A percentile compares a stretch with the other conserved stretches of the same genome.
Conservation (phyloP, 1,140 invertebrate genomes). For the Trichoplusia ni region DNA sequence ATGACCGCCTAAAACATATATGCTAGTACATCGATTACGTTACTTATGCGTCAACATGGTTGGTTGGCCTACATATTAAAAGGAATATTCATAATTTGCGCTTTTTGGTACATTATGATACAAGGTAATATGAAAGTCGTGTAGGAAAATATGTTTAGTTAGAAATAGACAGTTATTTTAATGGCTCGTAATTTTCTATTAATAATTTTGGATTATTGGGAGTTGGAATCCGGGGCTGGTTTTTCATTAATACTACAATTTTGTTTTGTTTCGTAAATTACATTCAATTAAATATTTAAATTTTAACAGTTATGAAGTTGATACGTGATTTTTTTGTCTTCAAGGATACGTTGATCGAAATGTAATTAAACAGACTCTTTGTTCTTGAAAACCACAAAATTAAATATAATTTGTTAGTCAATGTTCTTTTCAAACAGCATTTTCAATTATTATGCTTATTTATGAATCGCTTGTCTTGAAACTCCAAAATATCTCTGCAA, state of each 20-base stretch:
- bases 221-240: background rate
- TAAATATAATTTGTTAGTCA: background rate
- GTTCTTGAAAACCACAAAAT: background rate
- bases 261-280: too few relatives aligned
- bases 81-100: background rate
- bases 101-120: background rate
- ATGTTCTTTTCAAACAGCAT: too few relatives aligned
- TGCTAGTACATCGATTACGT: conserved; percentile 6
- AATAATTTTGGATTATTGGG: too few relatives aligned
- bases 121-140: background rate
- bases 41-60: conserved; percentile 2
- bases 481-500: too few relatives aligned
- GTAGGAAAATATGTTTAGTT: background rate
- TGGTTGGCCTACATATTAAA: background rate
- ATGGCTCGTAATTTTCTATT: too few relatives aligned
- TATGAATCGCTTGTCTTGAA: too few relatives aligned
- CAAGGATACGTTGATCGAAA: background rate
- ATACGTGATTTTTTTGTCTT: too few relatives aligned
- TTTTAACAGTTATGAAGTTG: too few relatives aligned
- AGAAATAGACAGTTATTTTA: too few relatives aligned
- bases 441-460: too few relatives aligned
- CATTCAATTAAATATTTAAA: too few relatives aligned
- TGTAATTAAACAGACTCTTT: background rate
- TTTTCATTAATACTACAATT: too few relatives aligned
- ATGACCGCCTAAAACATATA: conserved; percentile 17